phyloP scores from a whole-genome alignment of 1,140 invertebrate species.

The Chrysomallon squamiferum region DNA sequence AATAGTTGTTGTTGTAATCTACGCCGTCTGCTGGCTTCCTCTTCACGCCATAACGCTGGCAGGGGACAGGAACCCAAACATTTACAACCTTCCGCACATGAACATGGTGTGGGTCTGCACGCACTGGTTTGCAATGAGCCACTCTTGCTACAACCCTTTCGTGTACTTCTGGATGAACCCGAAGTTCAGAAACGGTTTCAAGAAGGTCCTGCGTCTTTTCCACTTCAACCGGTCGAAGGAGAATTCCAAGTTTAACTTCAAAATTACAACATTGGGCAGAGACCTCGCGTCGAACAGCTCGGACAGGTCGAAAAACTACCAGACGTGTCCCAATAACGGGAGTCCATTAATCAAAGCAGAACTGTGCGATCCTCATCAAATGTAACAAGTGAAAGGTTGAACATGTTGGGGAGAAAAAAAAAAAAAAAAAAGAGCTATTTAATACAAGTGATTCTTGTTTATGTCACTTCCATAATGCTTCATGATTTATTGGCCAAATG shows the following conservation, averaged over 20 bases:
- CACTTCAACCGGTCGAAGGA: background rate
- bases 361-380: too few relatives aligned
- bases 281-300: too few relatives aligned
- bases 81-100: constrained; percentile 65
- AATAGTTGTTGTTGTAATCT: constrained; percentile 86
- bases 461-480: too few relatives aligned
- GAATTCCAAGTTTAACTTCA: background rate
- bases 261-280: too few relatives aligned
- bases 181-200: constrained; percentile 71
- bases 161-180: constrained; percentile 94
- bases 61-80: constrained; percentile 55
- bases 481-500: too few relatives aligned
- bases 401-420: too few relatives aligned
- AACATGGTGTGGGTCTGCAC: constrained; percentile 46
- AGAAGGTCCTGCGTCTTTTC: constrained; percentile 23
- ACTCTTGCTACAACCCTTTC: constrained; percentile 90
- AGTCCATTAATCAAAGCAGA: too few relatives aligned
- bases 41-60: constrained; percentile 73
- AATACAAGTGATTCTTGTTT: too few relatives aligned
- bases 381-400: too few relatives aligned
- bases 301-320: too few relatives aligned
- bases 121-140: constrained; percentile 90
- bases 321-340: too few relatives aligned
- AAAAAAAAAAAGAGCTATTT: too few relatives aligned
- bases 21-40: constrained; percentile 86